Conservation (phyloP, 2,113 vertebrate genomes). For the Psammodynastes pulverulentus region DNA sequence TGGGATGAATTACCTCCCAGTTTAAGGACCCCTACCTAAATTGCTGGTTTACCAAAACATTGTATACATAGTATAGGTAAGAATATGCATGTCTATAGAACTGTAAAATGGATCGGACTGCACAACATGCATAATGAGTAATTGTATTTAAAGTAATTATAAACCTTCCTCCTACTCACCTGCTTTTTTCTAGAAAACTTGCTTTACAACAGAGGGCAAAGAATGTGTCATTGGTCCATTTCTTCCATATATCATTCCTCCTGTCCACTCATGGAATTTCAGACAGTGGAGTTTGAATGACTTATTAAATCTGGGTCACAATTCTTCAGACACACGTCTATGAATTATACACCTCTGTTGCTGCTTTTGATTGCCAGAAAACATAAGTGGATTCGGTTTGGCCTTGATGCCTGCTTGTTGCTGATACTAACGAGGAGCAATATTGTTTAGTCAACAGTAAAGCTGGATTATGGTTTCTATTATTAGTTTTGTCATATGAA, state of each 20-base stretch:
- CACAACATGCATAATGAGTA: background rate
- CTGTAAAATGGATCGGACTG: background rate
- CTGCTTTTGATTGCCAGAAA: background rate
- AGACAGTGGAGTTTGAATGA: background rate
- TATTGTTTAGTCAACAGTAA: slow-evolving; percentile 15
- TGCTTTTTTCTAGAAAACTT: background rate
- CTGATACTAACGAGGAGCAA: background rate
- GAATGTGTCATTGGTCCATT: background rate
- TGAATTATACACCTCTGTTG: background rate
- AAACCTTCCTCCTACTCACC: background rate
- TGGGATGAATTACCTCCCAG: background rate
- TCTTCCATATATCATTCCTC: background rate
- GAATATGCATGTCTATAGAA: background rate
- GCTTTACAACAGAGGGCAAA: background rate
- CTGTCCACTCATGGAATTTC: background rate
- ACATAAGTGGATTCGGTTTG: background rate
- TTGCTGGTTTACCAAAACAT: background rate
- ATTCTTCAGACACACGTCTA: background rate
- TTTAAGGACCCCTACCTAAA: background rate
- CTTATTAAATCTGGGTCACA: background rate
- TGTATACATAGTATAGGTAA: background rate
- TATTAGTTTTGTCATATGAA: slow-evolving; percentile 8
- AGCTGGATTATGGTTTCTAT: background rate
- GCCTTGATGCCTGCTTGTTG: background rate
- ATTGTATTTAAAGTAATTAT: background rate